Evolutionary conservation across 2,888 invertebrate genomes (phyloP).

Genomic region (Platerodrilus igneus): DNA sequence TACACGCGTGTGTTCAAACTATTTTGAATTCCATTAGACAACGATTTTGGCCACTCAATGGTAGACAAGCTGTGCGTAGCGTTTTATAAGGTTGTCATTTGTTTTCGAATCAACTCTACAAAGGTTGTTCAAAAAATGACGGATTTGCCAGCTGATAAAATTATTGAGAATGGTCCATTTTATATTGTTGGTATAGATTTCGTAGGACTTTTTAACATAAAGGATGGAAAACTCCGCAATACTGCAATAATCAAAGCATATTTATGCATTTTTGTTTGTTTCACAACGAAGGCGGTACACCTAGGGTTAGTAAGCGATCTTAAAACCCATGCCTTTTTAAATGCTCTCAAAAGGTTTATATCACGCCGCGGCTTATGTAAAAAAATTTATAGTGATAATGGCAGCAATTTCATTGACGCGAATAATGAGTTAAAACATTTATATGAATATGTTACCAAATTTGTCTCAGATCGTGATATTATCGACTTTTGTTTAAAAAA

Average conservation of each 20-base stretch:
- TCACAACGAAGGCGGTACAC: too few relatives aligned
- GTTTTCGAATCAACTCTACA: conserved; percentile 7
- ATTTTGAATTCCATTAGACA: conserved; percentile 1
- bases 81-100: conserved; percentile 9
- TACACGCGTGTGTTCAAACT: conserved; percentile 8
- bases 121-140: conserved; percentile 5
- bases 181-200: conserved; percentile 3
- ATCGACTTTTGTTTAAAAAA: too few relatives aligned
- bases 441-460: too few relatives aligned
- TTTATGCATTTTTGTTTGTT: too few relatives aligned
- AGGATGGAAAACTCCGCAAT: conserved; percentile 8
- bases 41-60: conserved; percentile 10
- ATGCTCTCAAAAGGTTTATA: too few relatives aligned
- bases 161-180: conserved; percentile 4
- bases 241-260: conserved; percentile 1
- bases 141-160: conserved; percentile 4
- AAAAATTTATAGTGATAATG: too few relatives aligned
- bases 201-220: conserved; percentile 8
- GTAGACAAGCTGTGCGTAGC: neutral
- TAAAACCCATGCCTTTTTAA: too few relatives aligned
- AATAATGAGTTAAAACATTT: too few relatives aligned
- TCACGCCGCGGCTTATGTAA: too few relatives aligned
- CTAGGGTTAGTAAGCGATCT: too few relatives aligned
- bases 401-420: too few relatives aligned
- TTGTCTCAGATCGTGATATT: too few relatives aligned